Percentiles rank a stretch among this genome's conserved stretches.
These are phyloP conservation scores for Distichodus sexfasciatus DNA, from an alignment of 2,797 vertebrate genomes.

Conservation along the genomic window DNA sequence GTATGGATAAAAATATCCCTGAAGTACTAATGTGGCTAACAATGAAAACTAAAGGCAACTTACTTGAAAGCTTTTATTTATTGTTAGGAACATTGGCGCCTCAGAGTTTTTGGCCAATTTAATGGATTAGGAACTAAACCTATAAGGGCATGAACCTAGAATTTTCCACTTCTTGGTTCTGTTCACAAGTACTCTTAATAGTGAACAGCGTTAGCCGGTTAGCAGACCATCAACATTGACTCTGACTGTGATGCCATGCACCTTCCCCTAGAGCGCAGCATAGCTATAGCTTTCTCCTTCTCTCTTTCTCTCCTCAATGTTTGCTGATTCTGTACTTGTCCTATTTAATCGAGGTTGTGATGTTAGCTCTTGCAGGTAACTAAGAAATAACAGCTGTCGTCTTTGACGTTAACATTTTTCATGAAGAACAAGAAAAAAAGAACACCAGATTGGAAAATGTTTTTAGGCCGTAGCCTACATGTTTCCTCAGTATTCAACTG, in stretches of 20 bases:
- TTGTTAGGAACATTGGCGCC: no score
- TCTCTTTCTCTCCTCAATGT: background rate
- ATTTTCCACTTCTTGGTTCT: no score
- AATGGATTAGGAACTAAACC: no score
- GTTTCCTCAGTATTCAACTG: slow-evolving; percentile 25
- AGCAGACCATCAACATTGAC: background rate
- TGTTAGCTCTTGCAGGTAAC: background rate
- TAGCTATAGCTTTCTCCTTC: slow-evolving; percentile 4
- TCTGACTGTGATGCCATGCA: slow-evolving; percentile 27
- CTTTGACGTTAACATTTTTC: background rate
- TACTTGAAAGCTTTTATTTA: no score
- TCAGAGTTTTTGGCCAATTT: no score
- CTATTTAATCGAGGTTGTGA: background rate
- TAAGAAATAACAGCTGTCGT: background rate
- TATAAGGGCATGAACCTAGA: no score
- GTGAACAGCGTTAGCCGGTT: background rate
- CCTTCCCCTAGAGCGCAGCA: slow-evolving; percentile 31
- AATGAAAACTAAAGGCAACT: no score
- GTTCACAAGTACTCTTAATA: background rate
- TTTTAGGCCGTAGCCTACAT: background rate
- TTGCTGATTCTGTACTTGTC: background rate
- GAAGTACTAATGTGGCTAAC: no score
- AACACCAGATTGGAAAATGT: background rate
- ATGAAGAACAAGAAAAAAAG: background rate
- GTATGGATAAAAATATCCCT: no score